These are phyloP conservation scores for Sinhomidia bicolor DNA, from an alignment of 2,888 invertebrate species.

Conservation along the genomic window DNA sequence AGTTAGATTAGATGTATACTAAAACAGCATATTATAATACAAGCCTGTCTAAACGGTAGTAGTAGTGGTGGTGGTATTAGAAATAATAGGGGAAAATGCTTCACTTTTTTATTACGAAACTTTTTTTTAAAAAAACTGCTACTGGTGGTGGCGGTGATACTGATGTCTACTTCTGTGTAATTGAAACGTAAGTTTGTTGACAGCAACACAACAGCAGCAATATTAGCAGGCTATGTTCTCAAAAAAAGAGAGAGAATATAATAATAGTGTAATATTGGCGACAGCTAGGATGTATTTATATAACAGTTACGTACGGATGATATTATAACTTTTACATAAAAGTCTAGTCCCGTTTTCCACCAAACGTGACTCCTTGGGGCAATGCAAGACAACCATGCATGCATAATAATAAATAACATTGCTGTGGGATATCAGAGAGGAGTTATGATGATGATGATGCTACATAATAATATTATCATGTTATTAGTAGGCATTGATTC, in stretches of 20 bases:
- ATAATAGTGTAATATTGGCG: no score
- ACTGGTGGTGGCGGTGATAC: neutral
- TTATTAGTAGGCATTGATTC: constrained; percentile 10
- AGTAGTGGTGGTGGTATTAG: no score
- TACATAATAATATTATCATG: constrained; percentile 4
- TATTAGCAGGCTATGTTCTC: no score
- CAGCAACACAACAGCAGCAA: constrained; percentile 1
- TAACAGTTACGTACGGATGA: no score
- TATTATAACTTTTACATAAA: neutral
- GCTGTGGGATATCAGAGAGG: no score
- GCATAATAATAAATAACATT: no score
- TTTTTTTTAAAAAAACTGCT: constrained; percentile 5
- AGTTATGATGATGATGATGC: no score
- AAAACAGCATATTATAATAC: neutral
- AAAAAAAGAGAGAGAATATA: no score
- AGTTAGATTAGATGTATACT: neutral
- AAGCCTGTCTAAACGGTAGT: neutral
- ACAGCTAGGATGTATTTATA: no score
- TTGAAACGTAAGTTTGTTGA: constrained; percentile 63
- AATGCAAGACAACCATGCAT: no score
- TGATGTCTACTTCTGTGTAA: no score
- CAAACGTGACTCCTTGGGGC: neutral
- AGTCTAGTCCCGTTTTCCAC: neutral
- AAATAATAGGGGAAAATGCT: neutral
- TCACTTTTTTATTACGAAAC: constrained; percentile 46